Evolutionary conservation across 92 coral and sea anemone genomes (phyloP).

Genomic region (Parazoanthus atlanticus): DNA sequence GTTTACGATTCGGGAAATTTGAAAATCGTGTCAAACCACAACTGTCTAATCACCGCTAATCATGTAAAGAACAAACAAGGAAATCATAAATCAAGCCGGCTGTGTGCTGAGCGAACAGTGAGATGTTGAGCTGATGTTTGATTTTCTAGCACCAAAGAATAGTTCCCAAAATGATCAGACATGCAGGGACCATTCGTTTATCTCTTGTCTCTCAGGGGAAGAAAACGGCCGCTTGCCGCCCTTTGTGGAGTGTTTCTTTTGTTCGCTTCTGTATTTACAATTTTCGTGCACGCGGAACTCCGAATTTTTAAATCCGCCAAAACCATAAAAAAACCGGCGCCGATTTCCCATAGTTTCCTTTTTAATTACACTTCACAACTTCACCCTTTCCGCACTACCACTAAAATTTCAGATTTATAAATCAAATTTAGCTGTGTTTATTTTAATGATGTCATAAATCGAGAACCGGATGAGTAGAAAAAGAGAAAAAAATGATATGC

Average conservation of each 20-base stretch:
- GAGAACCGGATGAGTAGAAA: background rate
- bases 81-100: conserved; percentile 24
- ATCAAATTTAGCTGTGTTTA: conserved; percentile 6
- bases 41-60: conserved; percentile 28
- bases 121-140: conserved; percentile 15
- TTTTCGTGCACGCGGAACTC: conserved; percentile 7
- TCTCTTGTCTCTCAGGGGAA: conserved; percentile 50
- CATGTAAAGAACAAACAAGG: conserved; percentile 41
- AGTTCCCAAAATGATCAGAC: conserved; percentile 54
- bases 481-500: background rate
- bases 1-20: conserved; percentile 12
- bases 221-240: conserved; percentile 49
- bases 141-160: conserved; percentile 14
- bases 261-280: conserved; percentile 35
- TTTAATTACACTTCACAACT: conserved; percentile 22
- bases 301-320: background rate
- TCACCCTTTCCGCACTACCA: conserved; percentile 27
- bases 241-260: conserved; percentile 8
- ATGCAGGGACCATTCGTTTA: conserved; percentile 64
- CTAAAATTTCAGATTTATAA: background rate
- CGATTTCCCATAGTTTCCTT: conserved; percentile 27
- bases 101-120: conserved; percentile 28
- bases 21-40: conserved; percentile 35
- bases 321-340: background rate
- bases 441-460: background rate